phyloP scores from a whole-genome alignment of 2,888 invertebrate genomes.

The Cenopis cana region DNA sequence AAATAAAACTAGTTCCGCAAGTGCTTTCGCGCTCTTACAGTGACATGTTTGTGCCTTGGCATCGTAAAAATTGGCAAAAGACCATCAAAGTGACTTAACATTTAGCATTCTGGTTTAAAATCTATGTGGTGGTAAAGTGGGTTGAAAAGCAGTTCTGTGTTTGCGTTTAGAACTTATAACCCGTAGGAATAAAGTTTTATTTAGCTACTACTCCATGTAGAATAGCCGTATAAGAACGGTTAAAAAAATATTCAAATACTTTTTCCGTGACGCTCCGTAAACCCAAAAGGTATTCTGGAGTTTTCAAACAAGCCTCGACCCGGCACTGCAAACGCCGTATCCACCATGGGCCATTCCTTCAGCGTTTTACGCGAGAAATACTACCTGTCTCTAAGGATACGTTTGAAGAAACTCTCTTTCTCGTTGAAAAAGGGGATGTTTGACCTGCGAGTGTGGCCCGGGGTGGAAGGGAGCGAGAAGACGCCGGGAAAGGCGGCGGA shows the following conservation, averaged over 20 bases:
- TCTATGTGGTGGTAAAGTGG: too few species aligned
- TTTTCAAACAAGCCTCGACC: not conserved
- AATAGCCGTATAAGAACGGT: not conserved
- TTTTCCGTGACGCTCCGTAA: not conserved
- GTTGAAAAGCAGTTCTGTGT: too few species aligned
- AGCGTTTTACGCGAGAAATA: slow-evolving; percentile 60
- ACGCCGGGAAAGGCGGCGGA: slow-evolving; percentile 95
- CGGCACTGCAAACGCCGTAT: not conserved
- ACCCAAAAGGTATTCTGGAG: not conserved
- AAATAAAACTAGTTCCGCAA: not conserved
- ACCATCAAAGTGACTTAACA: slow-evolving; percentile 5
- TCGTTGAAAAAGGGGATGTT: slow-evolving; percentile 88
- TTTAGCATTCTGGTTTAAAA: not conserved
- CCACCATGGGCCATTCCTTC: slow-evolving; percentile 60
- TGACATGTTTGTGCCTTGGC: slow-evolving; percentile 11
- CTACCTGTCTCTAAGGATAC: slow-evolving; percentile 54
- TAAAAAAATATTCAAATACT: not conserved
- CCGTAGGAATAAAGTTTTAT: not conserved
- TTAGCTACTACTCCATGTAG: not conserved
- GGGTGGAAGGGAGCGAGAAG: slow-evolving; percentile 91
- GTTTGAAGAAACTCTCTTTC: slow-evolving; percentile 58
- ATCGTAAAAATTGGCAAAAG: slow-evolving; percentile 20
- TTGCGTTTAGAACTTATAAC: too few species aligned
- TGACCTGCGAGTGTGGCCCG: slow-evolving; percentile 96
- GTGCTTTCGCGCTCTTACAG: not conserved